Base-by-base conservation (phyloP, 1,140 invertebrate species). In the Pseudomyrmex flavicornis region DNA sequence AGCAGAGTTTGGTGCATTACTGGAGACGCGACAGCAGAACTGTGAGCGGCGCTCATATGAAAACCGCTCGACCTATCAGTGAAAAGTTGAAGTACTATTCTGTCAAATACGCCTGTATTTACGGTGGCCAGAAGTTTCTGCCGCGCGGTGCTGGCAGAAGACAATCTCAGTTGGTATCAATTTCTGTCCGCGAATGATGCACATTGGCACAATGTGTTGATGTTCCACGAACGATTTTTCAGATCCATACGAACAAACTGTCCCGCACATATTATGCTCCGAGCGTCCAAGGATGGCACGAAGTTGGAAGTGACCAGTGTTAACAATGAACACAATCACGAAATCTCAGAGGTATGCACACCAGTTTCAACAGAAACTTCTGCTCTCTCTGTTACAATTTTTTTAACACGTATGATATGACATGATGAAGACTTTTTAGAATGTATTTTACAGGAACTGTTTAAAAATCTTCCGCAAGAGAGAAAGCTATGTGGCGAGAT, bases 241-340 rank as follows among this genome's bases (percentile, higher is more conserved):
- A 94, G 94, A 73, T 93, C 94, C 4, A 94, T 94, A 84, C 90
- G 94, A 80, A 94, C 93, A 10, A 92, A 95, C 88, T 95, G 94
- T 89, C 94, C 94, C 17, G 92, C 94, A 15, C 94, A 94, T 82
- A 94, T 95, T 74, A 94, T 94, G 93, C 87, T 95, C 54, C 89
- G 94, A 66, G 94, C 94, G 13, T 94, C 93, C 3, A 94, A 94
- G 90, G 93, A 93, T 85, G 94, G 94, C 44, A 93, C 91, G 50
- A 93, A 94, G 80, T 76, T 95, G 35, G 94, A 94, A 91, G 94
- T 95, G 2, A 93, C 94, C n/a, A 93, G 93, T 84, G 93, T 95
- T 3, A 94, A 94, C 85, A 95, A 95, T 73, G 91, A 94, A 35
- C 94, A 95, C 82, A 95, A 94, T 91, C 94, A 95, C 62, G 94